Evolutionary conservation across 2,888 invertebrate species (phyloP).

Genomic region (Ormyrus rosae): DNA sequence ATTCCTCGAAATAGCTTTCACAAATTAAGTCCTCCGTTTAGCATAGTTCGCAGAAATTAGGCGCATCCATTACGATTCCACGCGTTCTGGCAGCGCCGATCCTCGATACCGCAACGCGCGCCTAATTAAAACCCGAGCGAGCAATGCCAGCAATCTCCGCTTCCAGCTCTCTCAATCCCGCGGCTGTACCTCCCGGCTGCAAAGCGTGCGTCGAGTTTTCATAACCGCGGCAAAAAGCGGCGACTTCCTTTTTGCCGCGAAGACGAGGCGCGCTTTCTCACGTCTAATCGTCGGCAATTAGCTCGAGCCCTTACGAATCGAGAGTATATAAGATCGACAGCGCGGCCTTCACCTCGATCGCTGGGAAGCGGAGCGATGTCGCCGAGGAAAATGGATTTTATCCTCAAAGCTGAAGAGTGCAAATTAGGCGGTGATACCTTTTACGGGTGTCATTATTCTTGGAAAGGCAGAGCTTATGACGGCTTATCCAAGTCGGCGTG

Average conservation of each 20-base stretch:
- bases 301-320: not conserved
- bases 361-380: conserved; percentile 25
- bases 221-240: not conserved
- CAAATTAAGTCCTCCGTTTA: too few relatives aligned
- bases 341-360: conserved; percentile 36
- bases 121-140: too few relatives aligned
- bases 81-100: too few relatives aligned
- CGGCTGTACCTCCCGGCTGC: not conserved
- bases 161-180: too few relatives aligned
- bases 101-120: too few relatives aligned
- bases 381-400: conserved; percentile 10
- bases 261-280: not conserved
- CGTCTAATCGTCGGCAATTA: conserved; percentile 22
- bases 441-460: conserved; percentile 17
- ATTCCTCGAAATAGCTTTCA: too few relatives aligned
- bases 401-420: not conserved
- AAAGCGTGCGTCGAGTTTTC: not conserved
- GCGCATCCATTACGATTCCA: too few relatives aligned
- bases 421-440: conserved; percentile 40
- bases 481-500: conserved; percentile 3
- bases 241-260: not conserved
- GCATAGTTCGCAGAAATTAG: too few relatives aligned
- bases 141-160: too few relatives aligned
- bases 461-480: conserved; percentile 15
- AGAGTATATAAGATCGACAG: not conserved